A percentile compares a stretch with the other conserved stretches of the same genome.
phyloP scores from a whole-genome alignment of 2,797 vertebrate species.

The Somateria mollissima region DNA sequence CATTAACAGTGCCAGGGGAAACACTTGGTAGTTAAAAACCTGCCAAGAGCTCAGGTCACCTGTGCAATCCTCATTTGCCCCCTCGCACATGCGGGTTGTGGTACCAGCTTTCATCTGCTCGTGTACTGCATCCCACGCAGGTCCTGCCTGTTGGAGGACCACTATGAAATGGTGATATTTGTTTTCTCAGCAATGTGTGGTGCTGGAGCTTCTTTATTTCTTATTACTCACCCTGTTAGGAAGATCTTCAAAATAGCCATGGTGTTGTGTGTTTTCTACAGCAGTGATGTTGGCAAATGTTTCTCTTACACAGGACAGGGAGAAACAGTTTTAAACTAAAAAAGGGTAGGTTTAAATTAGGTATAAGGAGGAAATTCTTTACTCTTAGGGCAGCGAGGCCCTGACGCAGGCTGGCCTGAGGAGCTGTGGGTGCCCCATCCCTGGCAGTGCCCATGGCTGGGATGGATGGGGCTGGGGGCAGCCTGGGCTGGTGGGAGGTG shows the following conservation, averaged over 20 bases:
- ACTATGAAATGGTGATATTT: background rate
- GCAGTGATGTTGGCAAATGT: background rate
- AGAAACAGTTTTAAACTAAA: background rate
- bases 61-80: background rate
- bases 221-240: background rate
- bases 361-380: background rate
- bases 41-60: background rate
- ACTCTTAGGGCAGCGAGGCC: background rate
- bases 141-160: background rate
- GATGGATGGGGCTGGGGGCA: background rate
- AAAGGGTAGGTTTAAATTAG: background rate
- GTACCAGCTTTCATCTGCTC: background rate
- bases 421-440: background rate
- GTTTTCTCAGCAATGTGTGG: background rate
- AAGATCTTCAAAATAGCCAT: background rate
- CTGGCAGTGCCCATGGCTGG: background rate
- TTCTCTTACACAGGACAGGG: background rate
- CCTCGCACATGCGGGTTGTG: fast-evolving
- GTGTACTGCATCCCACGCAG: background rate
- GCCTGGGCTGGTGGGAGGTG: too few relatives aligned
- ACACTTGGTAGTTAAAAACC: background rate
- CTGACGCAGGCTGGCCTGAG: background rate
- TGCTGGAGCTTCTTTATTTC: background rate
- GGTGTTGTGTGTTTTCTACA: background rate
- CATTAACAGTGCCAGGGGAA: background rate